A percentile compares a stretch with the other conserved stretches of the same genome.
phyloP scores from a whole-genome alignment of 2,888 invertebrate species.

The Lucinisca nassula region DNA sequence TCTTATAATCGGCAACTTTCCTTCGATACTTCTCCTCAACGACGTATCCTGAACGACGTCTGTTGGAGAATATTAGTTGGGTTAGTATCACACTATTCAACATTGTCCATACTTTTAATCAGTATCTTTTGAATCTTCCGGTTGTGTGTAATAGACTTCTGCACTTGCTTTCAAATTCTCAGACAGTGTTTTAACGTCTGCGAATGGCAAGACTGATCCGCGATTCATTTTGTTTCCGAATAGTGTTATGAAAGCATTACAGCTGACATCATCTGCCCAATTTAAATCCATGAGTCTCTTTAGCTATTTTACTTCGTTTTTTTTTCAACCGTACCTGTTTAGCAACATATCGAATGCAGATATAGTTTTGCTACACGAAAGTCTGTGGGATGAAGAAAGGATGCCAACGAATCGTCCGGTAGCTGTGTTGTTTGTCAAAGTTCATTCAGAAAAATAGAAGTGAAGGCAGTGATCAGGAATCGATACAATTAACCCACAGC shows the following conservation, averaged over 20 bases:
- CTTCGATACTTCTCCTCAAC: no score
- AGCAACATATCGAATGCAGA: neutral
- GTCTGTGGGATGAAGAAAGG: neutral
- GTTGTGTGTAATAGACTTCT: neutral
- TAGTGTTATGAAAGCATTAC: neutral
- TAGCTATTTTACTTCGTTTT: neutral
- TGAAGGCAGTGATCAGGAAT: no score
- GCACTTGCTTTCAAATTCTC: neutral
- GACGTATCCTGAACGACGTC: neutral
- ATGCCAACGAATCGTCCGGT: neutral
- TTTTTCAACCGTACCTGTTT: neutral
- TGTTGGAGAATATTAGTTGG: neutral
- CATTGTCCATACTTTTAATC: neutral
- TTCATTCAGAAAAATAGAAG: neutral
- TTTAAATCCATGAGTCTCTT: neutral
- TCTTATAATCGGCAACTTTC: neutral
- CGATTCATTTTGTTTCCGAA: neutral
- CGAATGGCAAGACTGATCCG: neutral
- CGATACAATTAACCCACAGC: no score
- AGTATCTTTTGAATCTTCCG: neutral
- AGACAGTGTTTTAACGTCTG: neutral
- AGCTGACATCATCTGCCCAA: neutral
- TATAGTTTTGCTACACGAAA: neutral
- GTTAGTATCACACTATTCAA: neutral
- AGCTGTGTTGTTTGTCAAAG: neutral